Evolutionary conservation across 2,888 invertebrate species (phyloP).

Genomic region (Pegoplata infirma): DNA sequence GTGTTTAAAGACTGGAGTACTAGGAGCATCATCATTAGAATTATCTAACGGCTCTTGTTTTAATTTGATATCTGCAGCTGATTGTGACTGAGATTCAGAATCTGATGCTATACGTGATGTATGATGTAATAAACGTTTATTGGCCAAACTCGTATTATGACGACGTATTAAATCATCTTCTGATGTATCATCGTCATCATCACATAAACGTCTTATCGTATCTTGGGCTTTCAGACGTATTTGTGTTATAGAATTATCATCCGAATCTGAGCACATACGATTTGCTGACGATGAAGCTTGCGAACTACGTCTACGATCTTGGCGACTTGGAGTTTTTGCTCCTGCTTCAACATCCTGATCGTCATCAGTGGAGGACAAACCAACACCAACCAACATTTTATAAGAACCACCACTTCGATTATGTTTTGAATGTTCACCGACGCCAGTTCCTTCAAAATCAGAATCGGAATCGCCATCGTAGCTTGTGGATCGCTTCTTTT

Average conservation of each 20-base stretch:
- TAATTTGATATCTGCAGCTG: conserved; percentile 64
- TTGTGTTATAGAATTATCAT: conserved; percentile 77
- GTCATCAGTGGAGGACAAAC: conserved; percentile 76
- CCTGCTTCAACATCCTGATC: conserved; percentile 74
- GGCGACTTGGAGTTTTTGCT: conserved; percentile 70
- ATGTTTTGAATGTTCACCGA: conserved; percentile 64
- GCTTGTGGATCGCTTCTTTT: conserved; percentile 92
- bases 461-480: conserved; percentile 93
- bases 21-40: conserved; percentile 67
- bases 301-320: conserved; percentile 64
- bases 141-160: conserved; percentile 78
- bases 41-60: conserved; percentile 65
- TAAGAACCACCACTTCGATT: conserved; percentile 69
- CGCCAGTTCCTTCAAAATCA: conserved; percentile 78
- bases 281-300: conserved; percentile 60
- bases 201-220: conserved; percentile 78
- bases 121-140: conserved; percentile 84
- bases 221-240: conserved; percentile 76
- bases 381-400: conserved; percentile 61
- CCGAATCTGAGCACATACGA: conserved; percentile 78
- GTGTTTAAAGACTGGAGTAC: conserved; percentile 67
- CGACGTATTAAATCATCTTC: conserved; percentile 74
- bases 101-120: conserved; percentile 85
- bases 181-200: conserved; percentile 77
- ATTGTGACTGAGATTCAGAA: conserved; percentile 79